Conservation (phyloP, 2,113 vertebrate species). For the Hippoglossus stenolepis region DNA sequence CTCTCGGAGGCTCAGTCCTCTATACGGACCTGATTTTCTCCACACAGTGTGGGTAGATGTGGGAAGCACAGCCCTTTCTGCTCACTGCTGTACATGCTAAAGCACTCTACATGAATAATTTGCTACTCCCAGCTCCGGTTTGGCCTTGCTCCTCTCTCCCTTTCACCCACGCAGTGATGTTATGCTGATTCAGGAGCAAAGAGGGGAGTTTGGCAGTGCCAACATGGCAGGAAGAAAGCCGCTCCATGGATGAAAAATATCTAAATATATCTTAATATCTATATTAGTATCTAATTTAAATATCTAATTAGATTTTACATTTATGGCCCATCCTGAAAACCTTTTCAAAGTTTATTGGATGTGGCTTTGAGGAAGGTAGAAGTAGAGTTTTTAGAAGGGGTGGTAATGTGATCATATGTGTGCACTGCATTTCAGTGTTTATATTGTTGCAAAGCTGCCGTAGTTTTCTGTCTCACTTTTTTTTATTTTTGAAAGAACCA, state of each 20-base stretch:
- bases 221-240: slow-evolving; percentile 35
- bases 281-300: slow-evolving; percentile 30
- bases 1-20: slow-evolving; percentile 42
- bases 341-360: not conserved
- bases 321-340: not conserved
- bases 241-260: slow-evolving; percentile 15
- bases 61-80: slow-evolving; percentile 54
- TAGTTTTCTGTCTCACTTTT: slow-evolving; percentile 5
- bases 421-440: not conserved
- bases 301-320: slow-evolving; percentile 7
- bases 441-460: slow-evolving; percentile 2
- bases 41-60: slow-evolving; percentile 60
- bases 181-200: slow-evolving; percentile 68
- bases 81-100: slow-evolving; percentile 63
- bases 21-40: slow-evolving; percentile 49
- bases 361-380: slow-evolving; percentile 1
- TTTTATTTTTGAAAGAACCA: slow-evolving; percentile 22
- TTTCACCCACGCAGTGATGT: slow-evolving; percentile 65
- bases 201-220: slow-evolving; percentile 46
- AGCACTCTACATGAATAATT: slow-evolving; percentile 77
- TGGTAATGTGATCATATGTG: too few species aligned
- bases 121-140: slow-evolving; percentile 64
- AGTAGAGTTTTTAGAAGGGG: not conserved
- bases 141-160: slow-evolving; percentile 59
- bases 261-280: not conserved